phyloP scores from a whole-genome alignment of 2,797 vertebrate species.

The Lindbergichthys nudifrons region DNA sequence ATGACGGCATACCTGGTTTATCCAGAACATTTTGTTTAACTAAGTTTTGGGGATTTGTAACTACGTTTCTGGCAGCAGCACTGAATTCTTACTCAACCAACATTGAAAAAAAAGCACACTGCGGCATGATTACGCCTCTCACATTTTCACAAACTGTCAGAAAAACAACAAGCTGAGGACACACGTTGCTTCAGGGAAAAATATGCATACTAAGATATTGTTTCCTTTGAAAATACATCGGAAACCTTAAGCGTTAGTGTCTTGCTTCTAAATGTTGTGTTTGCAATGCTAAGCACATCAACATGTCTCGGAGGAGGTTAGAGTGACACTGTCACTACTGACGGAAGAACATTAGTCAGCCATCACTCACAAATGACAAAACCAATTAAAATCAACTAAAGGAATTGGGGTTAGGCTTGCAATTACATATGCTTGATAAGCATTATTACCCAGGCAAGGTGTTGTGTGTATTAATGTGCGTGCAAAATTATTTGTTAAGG shows the following conservation, averaged over 20 bases:
- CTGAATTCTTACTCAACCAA: conserved; percentile 71
- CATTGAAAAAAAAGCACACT: conserved; percentile 73
- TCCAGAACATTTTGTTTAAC: conserved; percentile 65
- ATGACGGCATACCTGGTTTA: conserved; percentile 48
- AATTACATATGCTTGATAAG: conserved; percentile 80
- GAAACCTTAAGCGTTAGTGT: conserved; percentile 72
- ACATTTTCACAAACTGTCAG: conserved; percentile 79
- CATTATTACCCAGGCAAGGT: conserved; percentile 61
- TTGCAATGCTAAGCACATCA: conserved; percentile 62
- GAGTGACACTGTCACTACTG: conserved; percentile 71
- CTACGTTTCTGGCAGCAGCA: conserved; percentile 64
- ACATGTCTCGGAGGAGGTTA: conserved; percentile 62
- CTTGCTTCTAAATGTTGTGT: conserved; percentile 62
- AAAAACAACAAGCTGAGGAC: conserved; percentile 79
- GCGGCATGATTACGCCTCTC: conserved; percentile 77
- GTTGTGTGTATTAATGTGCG: conserved; percentile 33
- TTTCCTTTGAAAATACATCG: conserved; percentile 77
- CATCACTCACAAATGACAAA: conserved; percentile 78
- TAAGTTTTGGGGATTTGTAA: conserved; percentile 60
- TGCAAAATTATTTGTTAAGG: conserved; percentile 52
- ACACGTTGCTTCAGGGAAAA: conserved; percentile 74
- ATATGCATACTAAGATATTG: conserved; percentile 82
- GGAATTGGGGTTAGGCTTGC: conserved; percentile 71
- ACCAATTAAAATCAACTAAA: conserved; percentile 67
- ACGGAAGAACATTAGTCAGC: conserved; percentile 74